A percentile compares a stretch with the other conserved stretches of the same genome.
phyloP scores from a whole-genome alignment of 2,113 vertebrate genomes.

The Rhinolophus ferrumequinum region DNA sequence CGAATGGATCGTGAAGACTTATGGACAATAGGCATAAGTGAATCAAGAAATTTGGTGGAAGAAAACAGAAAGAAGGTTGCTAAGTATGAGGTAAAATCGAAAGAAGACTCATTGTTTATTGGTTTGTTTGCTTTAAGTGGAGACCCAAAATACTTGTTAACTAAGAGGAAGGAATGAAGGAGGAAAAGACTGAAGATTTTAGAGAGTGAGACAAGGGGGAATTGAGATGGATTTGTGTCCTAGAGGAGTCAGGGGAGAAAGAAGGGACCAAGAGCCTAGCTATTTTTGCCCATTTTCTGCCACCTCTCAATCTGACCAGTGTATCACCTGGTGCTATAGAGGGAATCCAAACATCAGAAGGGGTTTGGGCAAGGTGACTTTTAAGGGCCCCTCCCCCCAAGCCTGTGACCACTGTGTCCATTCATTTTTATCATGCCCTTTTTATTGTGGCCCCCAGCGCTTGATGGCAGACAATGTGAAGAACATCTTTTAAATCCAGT shows the following conservation, averaged over 20 bases:
- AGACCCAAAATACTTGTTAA: neutral
- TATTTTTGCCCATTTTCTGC: neutral
- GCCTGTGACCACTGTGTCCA: neutral
- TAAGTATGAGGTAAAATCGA: neutral
- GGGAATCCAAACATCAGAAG: neutral
- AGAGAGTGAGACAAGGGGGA: neutral
- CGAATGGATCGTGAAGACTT: neutral
- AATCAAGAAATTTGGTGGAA: neutral
- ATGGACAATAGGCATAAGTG: neutral
- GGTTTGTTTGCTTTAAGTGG: neutral
- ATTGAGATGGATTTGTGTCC: neutral
- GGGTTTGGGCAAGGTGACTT: neutral
- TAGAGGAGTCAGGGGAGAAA: neutral
- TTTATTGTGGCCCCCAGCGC: neutral
- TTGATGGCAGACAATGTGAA: neutral
- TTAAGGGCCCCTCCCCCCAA: neutral
- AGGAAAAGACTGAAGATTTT: neutral
- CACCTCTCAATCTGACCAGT: neutral
- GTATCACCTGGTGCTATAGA: neutral
- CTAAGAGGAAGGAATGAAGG: neutral
- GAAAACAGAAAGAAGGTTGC: neutral
- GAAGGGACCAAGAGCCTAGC: neutral
- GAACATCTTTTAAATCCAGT: neutral
- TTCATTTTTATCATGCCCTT: neutral
- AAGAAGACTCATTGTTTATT: neutral